phyloP scores from a whole-genome alignment of 2,888 invertebrate genomes.

The Leucophenga montana region DNA sequence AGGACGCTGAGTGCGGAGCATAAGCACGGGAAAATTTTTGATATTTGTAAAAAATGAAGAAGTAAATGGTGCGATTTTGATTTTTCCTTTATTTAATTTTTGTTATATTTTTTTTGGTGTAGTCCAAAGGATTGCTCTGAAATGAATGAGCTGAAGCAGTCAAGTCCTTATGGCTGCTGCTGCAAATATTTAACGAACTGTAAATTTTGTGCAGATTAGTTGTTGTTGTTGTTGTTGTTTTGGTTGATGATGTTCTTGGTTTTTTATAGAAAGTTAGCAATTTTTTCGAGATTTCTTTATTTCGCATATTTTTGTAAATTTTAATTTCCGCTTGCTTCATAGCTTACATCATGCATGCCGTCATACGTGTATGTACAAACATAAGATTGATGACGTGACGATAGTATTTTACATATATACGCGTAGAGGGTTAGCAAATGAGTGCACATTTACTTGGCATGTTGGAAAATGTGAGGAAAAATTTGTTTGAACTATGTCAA shows the following conservation, averaged over 20 bases:
- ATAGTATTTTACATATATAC: no score
- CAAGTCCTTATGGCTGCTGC: slow-evolving; percentile 17
- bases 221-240: slow-evolving; percentile 31
- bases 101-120: slow-evolving; percentile 35
- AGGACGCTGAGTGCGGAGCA: slow-evolving; percentile 44
- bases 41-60: slow-evolving; percentile 51
- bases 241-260: background rate
- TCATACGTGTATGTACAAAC: slow-evolving; percentile 62
- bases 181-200: slow-evolving; percentile 63
- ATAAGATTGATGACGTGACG: slow-evolving; percentile 49
- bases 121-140: no score
- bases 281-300: background rate
- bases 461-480: background rate
- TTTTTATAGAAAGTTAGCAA: slow-evolving; percentile 1
- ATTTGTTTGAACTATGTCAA: background rate
- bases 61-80: slow-evolving; percentile 2
- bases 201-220: slow-evolving; percentile 50
- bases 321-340: slow-evolving; percentile 63
- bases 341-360: slow-evolving; percentile 63
- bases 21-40: slow-evolving; percentile 43
- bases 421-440: no score
- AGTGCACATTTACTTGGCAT: background rate
- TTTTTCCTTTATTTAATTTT: background rate
- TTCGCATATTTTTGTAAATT: slow-evolving; percentile 53
- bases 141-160: slow-evolving; percentile 33